Evolutionary conservation across 2,888 invertebrate genomes (phyloP).

Genomic region (Lissonota sp.): DNA sequence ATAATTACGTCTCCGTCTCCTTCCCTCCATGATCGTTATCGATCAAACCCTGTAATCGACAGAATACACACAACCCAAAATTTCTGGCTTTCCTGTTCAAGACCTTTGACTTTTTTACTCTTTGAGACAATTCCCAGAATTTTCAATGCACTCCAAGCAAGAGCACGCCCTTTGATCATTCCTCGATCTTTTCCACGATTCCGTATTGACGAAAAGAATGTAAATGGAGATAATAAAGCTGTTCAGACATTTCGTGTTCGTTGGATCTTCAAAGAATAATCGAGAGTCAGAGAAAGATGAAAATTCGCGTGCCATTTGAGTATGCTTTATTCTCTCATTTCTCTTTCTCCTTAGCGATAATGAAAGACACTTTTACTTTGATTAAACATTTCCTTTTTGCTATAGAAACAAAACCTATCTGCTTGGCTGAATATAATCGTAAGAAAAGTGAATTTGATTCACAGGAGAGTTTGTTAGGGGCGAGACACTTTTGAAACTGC

Average conservation of each 20-base stretch:
- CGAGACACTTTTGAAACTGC: neutral
- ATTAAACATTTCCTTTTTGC: neutral
- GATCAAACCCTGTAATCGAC: no score
- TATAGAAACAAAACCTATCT: neutral
- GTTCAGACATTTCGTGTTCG: neutral
- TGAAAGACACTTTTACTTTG: constrained; percentile 9
- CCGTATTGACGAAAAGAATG: constrained; percentile 17
- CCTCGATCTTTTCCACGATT: constrained; percentile 6
- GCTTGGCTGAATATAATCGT: neutral
- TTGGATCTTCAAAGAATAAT: constrained; percentile 19
- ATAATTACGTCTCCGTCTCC: neutral
- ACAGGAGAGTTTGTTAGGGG: neutral
- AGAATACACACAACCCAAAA: neutral
- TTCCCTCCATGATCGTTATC: neutral
- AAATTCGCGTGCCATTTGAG: constrained; percentile 5
- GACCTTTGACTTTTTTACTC: constrained; percentile 11
- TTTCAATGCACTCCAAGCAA: constrained; percentile 33
- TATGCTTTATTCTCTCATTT: neutral
- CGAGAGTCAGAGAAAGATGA: neutral
- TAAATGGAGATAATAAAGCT: neutral
- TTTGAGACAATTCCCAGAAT: constrained; percentile 14
- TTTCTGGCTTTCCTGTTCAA: neutral
- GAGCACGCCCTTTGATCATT: constrained; percentile 54
- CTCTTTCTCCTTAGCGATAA: constrained; percentile 20
- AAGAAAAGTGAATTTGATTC: neutral